Evolutionary conservation across 2,797 vertebrate genomes (phyloP), one percentile per base, ranked within the genome.

Genomic region (Dipus sagitta): DNA sequence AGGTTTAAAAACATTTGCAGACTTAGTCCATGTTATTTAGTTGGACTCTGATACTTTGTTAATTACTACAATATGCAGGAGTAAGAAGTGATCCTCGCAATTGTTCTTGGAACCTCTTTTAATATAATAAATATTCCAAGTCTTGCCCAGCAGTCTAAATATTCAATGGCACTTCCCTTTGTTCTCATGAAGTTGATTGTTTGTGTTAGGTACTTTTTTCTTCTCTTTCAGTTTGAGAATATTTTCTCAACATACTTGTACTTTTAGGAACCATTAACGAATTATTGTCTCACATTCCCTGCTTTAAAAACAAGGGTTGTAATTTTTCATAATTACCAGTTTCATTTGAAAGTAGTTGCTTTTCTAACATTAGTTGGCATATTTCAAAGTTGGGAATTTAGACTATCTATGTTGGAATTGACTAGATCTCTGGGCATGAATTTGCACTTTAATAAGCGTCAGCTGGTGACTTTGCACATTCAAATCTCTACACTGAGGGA

Each of bases 251-350:
- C 17, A 58, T 58, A 58, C 62, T 91, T 79, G 9, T 42, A 80
- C 64, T 95, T 90, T 93, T 93, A 88, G 94, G 71, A 95, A 92
- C 76, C 72, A 84, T 93, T 84, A 64, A 89, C 79, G 42, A 88
- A 80, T 90, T 82, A 65, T 34, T 92, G 71, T 64, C 52, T 94
- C 68, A 81, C 24, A 79, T 86, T 74, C 1, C 28, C 42, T 47
- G 62, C 34, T 83, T 34, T 4, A 71, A 85, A 95, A 89, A 68
- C 30, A 58, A 38, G 3, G 34, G 6, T 76, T 89, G 20, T 79
- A 65, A 88, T 90, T 95, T 58, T 88, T 81, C 52, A 38, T 86
- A 92, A 89, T 30, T 30, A 79, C 38, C 26, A 86, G 30, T 88
- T 91, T 85, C 86, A 79, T 86, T 92, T 94, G 58, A 92, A 92